Conservation (phyloP, 1,140 invertebrate species). For the Catajapyx aquilonaris region DNA sequence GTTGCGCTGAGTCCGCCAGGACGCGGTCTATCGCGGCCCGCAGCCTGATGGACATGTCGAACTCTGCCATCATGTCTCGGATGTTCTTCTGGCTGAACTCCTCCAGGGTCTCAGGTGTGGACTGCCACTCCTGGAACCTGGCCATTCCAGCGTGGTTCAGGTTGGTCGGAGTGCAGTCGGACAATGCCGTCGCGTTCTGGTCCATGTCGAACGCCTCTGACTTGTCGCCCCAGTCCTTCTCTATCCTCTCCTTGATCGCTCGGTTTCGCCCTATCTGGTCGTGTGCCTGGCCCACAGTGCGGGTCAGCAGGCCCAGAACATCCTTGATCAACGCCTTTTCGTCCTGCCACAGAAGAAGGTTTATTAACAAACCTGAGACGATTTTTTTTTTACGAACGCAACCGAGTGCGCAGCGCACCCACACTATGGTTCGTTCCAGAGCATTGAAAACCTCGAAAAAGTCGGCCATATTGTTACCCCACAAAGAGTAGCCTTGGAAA, state of each 20-base stretch:
- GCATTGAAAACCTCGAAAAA: no score
- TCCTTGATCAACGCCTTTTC: neutral
- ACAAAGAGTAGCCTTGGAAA: no score
- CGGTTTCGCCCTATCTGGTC: conserved; percentile 26
- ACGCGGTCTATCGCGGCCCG: neutral
- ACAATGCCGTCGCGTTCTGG: conserved; percentile 8
- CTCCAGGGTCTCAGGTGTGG: conserved; percentile 11
- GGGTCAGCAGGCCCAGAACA: neutral
- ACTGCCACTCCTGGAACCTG: conserved; percentile 13
- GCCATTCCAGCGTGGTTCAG: conserved; percentile 13
- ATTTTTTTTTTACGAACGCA: no score
- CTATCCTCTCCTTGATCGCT: conserved; percentile 25
- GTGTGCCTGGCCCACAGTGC: conserved; percentile 19
- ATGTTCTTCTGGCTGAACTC: conserved; percentile 10
- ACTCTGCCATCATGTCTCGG: conserved; percentile 8
- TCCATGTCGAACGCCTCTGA: conserved; percentile 28
- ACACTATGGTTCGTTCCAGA: no score
- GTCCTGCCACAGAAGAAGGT: no score
- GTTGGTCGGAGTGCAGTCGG: conserved; percentile 9
- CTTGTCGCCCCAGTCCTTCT: conserved; percentile 31
- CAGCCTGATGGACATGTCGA: neutral
- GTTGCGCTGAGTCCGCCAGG: neutral
- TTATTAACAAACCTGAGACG: no score
- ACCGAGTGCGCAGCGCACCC: no score
- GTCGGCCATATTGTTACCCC: no score